Conservation (phyloP, 2,888 invertebrate species). For the Mythimna pallens region DNA sequence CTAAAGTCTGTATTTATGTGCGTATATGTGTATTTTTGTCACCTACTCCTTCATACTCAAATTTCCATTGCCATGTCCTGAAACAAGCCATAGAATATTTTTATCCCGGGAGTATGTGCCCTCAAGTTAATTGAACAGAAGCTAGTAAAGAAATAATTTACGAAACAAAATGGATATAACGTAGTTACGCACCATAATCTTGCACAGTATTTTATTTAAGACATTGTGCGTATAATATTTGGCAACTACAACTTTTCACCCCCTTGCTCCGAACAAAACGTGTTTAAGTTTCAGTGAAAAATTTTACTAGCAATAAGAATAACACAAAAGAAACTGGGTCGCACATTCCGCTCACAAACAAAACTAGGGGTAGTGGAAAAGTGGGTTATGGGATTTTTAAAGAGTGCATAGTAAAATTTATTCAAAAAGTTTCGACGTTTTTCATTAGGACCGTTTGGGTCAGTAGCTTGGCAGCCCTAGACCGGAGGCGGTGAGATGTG, state of each 20-base stretch:
- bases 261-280: constrained; percentile 41
- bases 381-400: constrained; percentile 46
- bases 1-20: no score
- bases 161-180: background rate
- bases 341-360: constrained; percentile 44
- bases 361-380: constrained; percentile 43
- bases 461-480: constrained; percentile 61
- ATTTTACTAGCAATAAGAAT: constrained; percentile 52
- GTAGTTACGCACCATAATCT: constrained; percentile 17
- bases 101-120: no score
- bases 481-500: constrained; percentile 58
- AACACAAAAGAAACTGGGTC: constrained; percentile 53
- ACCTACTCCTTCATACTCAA: no score
- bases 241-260: constrained; percentile 44
- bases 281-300: constrained; percentile 44
- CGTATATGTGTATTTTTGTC: no score
- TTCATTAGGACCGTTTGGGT: constrained; percentile 36
- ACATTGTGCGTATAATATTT: constrained; percentile 42
- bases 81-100: no score
- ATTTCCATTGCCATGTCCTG: no score
- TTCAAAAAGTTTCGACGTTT: constrained; percentile 44
- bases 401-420: constrained; percentile 36
- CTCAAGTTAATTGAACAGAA: no score
- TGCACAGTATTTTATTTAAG: constrained; percentile 29
- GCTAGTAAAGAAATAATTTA: background rate